Evolutionary conservation across 2,888 invertebrate species (phyloP), one percentile per base, ranked within the genome.

Genomic region (Odiellus spinosus): DNA sequence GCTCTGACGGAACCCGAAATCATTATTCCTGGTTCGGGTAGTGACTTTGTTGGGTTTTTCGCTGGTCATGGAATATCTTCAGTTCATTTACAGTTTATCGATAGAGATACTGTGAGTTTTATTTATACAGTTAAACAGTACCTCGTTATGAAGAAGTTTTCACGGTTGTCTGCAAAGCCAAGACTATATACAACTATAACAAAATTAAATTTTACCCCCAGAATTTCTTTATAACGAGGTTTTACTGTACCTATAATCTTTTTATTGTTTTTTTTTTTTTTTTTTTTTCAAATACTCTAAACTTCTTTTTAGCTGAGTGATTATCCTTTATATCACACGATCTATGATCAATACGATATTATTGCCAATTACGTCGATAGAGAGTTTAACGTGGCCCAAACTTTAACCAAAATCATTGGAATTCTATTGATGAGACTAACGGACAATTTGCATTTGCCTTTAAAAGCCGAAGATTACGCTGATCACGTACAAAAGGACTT

Each of bases 1-100:
- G 21, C 42, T 15, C 11, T 44, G 6, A 18, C 19, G 1, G 33
- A 39, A 19, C 47, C 44, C 12, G 20, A 39, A 38, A 35, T 52
- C 15, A 44, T 43, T 19, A 48, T 48, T 32, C 39, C 50, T 20
- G 52, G 50, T 38, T 40, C 50, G 20, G 48, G 48, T 11, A 49
- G 49, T 43, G 52, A 52, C 38, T 50, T 47, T 48, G 52, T 45
- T 17, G 43, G 44, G 33, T 52, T 52, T 40, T 47, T 52, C 45
- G 19, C 44, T 41, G 44, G 43, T 4, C 41, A 46, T 38, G 52
- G 52, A 41, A 52, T 52, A 14, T 47, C 52, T 11, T 47, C 52
- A 32, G 38, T 50, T 19, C 52, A 52, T 33, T 14, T 52, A 10
- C 45, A 50, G 41, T 52, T 50, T 42, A 45, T 48, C 33, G 43